Percentiles rank a stretch among this genome's conserved stretches.
Conservation (phyloP, 1,140 invertebrate genomes). For the Diorhabda carinulata region DNA sequence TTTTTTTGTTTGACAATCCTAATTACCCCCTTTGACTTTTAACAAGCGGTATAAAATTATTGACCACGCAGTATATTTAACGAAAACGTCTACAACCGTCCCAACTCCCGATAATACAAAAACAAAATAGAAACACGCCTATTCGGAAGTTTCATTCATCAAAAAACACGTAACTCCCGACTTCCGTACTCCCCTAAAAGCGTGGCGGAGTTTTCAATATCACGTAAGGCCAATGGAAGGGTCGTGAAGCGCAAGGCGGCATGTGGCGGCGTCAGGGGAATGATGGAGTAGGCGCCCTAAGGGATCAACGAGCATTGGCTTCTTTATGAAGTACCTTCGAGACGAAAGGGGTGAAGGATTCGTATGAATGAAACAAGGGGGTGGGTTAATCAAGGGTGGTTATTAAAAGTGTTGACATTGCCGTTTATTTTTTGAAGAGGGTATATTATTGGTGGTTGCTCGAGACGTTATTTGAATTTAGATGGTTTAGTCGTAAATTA, state of each 20-base stretch:
- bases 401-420: constrained; percentile 2
- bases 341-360: not conserved
- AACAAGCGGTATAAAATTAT: too few relatives aligned
- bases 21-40: too few relatives aligned
- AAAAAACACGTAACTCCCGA: not conserved
- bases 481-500: too few relatives aligned
- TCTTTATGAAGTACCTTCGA: not conserved
- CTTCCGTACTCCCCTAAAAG: not conserved
- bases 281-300: not conserved
- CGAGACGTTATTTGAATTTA: not conserved
- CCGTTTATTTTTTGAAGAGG: not conserved
- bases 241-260: not conserved
- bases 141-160: not conserved
- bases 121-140: not conserved
- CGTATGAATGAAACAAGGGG: constrained; percentile 1
- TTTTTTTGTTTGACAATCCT: too few relatives aligned
- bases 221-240: not conserved
- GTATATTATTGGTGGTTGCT: not conserved
- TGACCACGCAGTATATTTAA: too few relatives aligned
- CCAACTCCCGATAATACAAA: too few relatives aligned
- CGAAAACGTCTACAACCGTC: too few relatives aligned
- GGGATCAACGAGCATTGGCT: constrained; percentile 1
- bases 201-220: constrained; percentile 1
- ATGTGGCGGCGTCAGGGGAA: not conserved
- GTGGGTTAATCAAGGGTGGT: not conserved